Evolutionary conservation across 2,888 invertebrate species (phyloP).

Genomic region (Cantharis flavilabris): DNA sequence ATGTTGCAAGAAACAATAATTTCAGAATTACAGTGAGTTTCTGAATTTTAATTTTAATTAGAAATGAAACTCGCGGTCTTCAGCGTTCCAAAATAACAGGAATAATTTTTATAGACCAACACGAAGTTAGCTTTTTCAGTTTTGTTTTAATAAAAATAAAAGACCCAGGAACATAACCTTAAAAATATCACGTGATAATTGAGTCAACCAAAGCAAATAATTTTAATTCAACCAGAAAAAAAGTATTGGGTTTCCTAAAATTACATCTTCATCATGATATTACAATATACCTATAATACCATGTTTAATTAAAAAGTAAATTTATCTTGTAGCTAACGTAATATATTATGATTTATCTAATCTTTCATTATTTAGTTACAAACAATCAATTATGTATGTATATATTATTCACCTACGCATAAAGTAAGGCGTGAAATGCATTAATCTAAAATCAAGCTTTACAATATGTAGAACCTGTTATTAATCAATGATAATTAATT

Average conservation of each 20-base stretch:
- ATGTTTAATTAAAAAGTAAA: background rate
- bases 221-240: background rate
- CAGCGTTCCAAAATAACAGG: background rate
- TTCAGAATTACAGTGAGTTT: background rate
- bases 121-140: too few relatives aligned
- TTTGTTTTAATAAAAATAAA: background rate
- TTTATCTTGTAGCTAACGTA: background rate
- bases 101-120: background rate
- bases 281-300: background rate
- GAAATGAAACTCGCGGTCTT: background rate
- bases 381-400: background rate
- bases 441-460: background rate
- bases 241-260: background rate
- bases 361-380: background rate
- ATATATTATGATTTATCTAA: background rate
- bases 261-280: background rate
- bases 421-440: background rate
- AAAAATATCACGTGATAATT: background rate
- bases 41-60: background rate
- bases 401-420: background rate
- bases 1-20: background rate
- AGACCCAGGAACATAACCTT: background rate
- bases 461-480: background rate
- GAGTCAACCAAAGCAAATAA: too few relatives aligned
- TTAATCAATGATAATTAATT: background rate